Percentiles rank a stretch among this genome's conserved stretches.
Conservation (phyloP, 1,140 invertebrate species). For the Trichoplusia ni region DNA sequence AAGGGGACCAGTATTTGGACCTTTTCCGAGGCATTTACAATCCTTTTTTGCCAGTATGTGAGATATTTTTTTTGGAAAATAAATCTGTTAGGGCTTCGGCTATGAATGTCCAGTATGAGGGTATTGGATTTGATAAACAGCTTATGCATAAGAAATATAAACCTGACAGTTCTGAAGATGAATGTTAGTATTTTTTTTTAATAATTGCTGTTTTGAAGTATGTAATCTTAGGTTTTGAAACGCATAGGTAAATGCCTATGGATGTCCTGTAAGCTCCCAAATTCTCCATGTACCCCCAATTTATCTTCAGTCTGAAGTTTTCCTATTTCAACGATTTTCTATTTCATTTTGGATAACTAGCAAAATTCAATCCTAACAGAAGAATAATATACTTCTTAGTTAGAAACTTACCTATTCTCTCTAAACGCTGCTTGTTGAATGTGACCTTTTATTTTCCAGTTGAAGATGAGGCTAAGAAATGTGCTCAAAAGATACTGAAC, state of each 20-base stretch:
- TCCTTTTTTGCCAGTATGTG: slow-evolving; percentile 14
- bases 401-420: neutral
- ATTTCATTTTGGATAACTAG: too few species aligned
- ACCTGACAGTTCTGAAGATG: slow-evolving; percentile 32
- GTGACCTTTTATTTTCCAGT: slow-evolving; percentile 51
- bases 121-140: slow-evolving; percentile 44
- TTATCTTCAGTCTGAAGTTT: too few species aligned
- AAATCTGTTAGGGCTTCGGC: slow-evolving; percentile 39
- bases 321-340: too few species aligned
- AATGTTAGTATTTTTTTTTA: slow-evolving; percentile 42
- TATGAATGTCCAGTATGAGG: slow-evolving; percentile 43
- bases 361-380: too few species aligned
- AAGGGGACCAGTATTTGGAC: slow-evolving; percentile 47
- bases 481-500: slow-evolving; percentile 40
- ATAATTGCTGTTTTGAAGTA: neutral
- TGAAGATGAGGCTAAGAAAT: slow-evolving; percentile 43
- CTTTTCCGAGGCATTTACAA: slow-evolving; percentile 46
- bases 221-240: too few species aligned
- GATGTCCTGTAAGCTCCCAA: too few species aligned
- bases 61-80: slow-evolving; percentile 45
- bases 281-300: too few species aligned
- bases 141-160: slow-evolving; percentile 14
- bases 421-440: neutral
- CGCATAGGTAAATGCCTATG: too few species aligned
- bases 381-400: too few species aligned